Evolutionary conservation across 1,140 invertebrate genomes (phyloP), one percentile per base, ranked within the genome.

Genomic region (Drosophila novamexicana): DNA sequence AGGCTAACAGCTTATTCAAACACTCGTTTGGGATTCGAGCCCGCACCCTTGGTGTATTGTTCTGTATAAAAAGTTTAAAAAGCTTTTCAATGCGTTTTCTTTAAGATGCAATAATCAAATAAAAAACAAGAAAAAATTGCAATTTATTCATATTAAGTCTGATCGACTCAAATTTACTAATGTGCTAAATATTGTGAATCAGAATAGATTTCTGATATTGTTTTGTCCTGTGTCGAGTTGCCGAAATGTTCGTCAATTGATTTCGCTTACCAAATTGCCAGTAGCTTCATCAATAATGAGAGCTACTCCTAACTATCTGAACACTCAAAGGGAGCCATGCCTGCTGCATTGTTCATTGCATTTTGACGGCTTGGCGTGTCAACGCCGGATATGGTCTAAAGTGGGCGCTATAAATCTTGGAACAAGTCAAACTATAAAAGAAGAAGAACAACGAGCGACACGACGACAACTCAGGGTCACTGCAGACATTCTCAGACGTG

Each of bases 371-470:
- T 79, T 78, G 68, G 71, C 73, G 86, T 90, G 82, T 81, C 88
- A 84, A 44, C 71, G 53, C 40, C 77, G 79, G 86, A 90, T 80
- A 81, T 90, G 81, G 79, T 81, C 56, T 80, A 40, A 62, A 81
- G 40, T 59, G 62, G 73, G 76, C 16, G 67, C 79, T 66, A 88
- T 88, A 89, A 88, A 84, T 88, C 74, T 74, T 77, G 37, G 53
- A 58, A 50, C 61, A 73, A 78, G 54, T 59, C 74, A 73, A 62
- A 70, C 47, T 44, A 65, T 72, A 76, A 57, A 57, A 68, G 44
- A 62, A 72, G 14, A 49, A 29, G 42, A 36, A 57, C 49, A 61
- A 52, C 40, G n/a, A 65, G 64, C 50, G 39, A 50, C 14, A 42
- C 39, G n/a, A 71, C 22, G 34, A 37, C 65, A 53, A 52, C 49